Evolutionary conservation across 2,888 invertebrate species (phyloP), one percentile per base, ranked within the genome.

Genomic region (Nymphalis urticae): DNA sequence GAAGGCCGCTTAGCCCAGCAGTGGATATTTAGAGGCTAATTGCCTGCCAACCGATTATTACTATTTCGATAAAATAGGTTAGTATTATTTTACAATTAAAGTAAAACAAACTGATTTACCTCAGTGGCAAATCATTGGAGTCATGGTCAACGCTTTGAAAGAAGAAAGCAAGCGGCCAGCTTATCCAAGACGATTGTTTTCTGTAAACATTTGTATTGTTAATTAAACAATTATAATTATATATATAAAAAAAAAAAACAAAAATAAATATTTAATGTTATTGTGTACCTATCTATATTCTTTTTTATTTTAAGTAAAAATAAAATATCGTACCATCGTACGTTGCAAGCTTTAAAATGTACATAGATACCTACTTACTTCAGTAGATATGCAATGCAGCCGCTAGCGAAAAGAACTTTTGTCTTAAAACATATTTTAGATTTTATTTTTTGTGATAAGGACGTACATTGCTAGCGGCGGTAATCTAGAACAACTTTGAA

Each of bases 141-240:
- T 95, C 95, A 75, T 96, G 95, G 70, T 95, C 95, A 66, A 95
- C 95, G 76, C 96, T 96, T 85, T 97, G 97, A 87, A 97, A 96
- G 79, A 98, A 94, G 85, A 97, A 97, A 10, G 97, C 97, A 70
- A 98, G 90, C 6, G 98, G 98, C 97, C 97, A 97, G 84, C 97
- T 97, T 80, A 98, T 97, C 97, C 97, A 98, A 0, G 97, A 96
- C 21, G 95, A 94, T 81, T 88, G 92, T 75, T 95, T 95, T 69
- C 96, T 96, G 88, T 62, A 86, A 89, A 6, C 27, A 32, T 32
- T 32, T 32, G 5, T 32, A 5, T 32, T 32, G 6, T 32, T 32
- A 32, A 32, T 32, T 75, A 27, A 58, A 66, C 64, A 62, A 13
- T 6, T 50, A 58, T 19, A 36, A 24, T 1, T 50, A 32, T 5